Evolutionary conservation across 1,140 invertebrate species (phyloP), one percentile per base, ranked within the genome.

Genomic region (Protaetia brevitarsis): DNA sequence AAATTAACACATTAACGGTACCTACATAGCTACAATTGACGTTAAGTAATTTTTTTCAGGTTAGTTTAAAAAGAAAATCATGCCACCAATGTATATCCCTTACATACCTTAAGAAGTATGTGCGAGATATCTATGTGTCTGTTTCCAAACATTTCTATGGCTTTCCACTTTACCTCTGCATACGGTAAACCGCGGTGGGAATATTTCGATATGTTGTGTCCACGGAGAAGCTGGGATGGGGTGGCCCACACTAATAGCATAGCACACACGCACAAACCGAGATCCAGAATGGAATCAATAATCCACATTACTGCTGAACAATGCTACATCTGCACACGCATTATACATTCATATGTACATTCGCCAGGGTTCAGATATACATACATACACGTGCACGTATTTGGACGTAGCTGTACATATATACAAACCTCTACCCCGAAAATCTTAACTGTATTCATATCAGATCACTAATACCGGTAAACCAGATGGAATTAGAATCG

Each of bases 231-330:
- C 61, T 56, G 64, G 68, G 27, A 63, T 34, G 66, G 59, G 65
- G 63, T 70, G 63, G 64, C 64, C 61, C 59, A 66, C 68, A 64
- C 68, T 37, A 70, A 70, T 70, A 70, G 63, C 51, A 57, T 51
- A 45, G 61, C 68, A 70, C 64, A 70, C 66, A 70, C 66, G 64
- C 66, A 70, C 66, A 66, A 31, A 67, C 64, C 65, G 57, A 68
- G 65, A 71, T 71, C 68, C 64, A 64, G 62, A 68, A 67, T 67
- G 58, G 68, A 72, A 72, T 72, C 71, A 68, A 72, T 72, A 72
- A 72, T 72, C 68, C 66, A 71, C 69, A 72, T 72, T 68, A 69
- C 57, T 61, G 67, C 65, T 59, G 68, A 68, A 72, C 68, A 70
- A 72, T 72, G 67, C 65, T 66, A 69, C 66, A 70, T 70, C 64